These are phyloP conservation scores for Lasioglossum pauxillum DNA, from an alignment of 2,888 invertebrate species.

Conservation along the genomic window DNA sequence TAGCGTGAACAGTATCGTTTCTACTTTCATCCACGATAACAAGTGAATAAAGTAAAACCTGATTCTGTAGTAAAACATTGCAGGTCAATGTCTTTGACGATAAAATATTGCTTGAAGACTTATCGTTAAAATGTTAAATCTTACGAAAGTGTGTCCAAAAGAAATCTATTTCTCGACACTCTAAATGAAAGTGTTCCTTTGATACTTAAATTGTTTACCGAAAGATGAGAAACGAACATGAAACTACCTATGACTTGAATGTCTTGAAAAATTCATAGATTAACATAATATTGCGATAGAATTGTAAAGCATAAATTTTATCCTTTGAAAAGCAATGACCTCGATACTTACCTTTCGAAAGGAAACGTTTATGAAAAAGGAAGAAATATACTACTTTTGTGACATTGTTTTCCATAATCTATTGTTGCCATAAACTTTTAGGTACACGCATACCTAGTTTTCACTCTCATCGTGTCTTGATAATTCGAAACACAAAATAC, in stretches of 20 bases:
- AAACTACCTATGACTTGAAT: slow-evolving; percentile 18
- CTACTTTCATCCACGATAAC: background rate
- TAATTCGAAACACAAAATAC: background rate
- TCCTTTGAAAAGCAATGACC: slow-evolving; percentile 12
- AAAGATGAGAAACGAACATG: slow-evolving; percentile 15
- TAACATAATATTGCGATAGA: slow-evolving; percentile 40
- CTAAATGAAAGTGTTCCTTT: slow-evolving; percentile 3
- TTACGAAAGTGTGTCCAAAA: background rate
- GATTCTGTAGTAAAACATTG: background rate
- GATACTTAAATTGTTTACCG: slow-evolving; percentile 22
- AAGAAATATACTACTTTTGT: slow-evolving; percentile 45
- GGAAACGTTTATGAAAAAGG: slow-evolving; percentile 15
- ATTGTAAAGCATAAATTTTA: slow-evolving; percentile 34
- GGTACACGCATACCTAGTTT: background rate
- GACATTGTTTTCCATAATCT: slow-evolving; percentile 42
- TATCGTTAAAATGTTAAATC: background rate
- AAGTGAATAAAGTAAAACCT: background rate
- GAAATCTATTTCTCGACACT: background rate
- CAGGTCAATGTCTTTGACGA: background rate
- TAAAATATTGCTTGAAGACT: background rate
- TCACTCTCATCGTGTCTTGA: slow-evolving; percentile 23
- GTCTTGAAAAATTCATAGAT: slow-evolving; percentile 25
- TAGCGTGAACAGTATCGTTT: background rate
- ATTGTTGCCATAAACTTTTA: slow-evolving; percentile 20
- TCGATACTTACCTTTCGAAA: slow-evolving; percentile 4